Conservation (phyloP, 2,888 invertebrate species). For the Sabellastarte sp. region DNA sequence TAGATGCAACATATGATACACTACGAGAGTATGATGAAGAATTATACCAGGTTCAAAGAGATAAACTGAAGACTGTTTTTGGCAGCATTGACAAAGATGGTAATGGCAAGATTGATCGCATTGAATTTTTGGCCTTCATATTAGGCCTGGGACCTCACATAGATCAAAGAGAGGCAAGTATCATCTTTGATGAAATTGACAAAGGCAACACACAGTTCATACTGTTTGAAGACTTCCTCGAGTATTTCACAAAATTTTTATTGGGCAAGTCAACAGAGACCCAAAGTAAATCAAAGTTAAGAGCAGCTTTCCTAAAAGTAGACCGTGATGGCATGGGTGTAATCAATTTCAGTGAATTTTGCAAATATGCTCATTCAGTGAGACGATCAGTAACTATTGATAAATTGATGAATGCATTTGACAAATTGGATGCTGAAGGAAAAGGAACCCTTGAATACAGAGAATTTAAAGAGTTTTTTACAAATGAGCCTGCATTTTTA, state of each 20-base stretch:
- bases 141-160: conserved; percentile 22
- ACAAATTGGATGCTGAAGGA: conserved; percentile 13
- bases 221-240: conserved; percentile 23
- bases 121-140: conserved; percentile 24
- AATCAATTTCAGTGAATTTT: conserved; percentile 28
- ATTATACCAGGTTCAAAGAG: conserved; percentile 9
- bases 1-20: too few species aligned
- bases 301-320: conserved; percentile 24
- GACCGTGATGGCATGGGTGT: conserved; percentile 26
- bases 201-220: conserved; percentile 13
- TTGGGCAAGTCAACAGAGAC: conserved; percentile 15
- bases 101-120: conserved; percentile 24
- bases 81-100: conserved; percentile 24
- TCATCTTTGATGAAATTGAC: conserved; percentile 21
- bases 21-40: too few species aligned
- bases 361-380: conserved; percentile 22
- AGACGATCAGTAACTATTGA: conserved; percentile 12
- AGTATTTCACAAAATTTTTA: conserved; percentile 22
- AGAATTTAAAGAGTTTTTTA: conserved; percentile 21
- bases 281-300: conserved; percentile 11
- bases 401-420: conserved; percentile 19
- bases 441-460: conserved; percentile 19
- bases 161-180: conserved; percentile 15
- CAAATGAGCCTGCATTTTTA: neutral
- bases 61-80: conserved; percentile 26